Conservation (phyloP, 2,888 invertebrate species). For the Rhagophthalmus giganteus region DNA sequence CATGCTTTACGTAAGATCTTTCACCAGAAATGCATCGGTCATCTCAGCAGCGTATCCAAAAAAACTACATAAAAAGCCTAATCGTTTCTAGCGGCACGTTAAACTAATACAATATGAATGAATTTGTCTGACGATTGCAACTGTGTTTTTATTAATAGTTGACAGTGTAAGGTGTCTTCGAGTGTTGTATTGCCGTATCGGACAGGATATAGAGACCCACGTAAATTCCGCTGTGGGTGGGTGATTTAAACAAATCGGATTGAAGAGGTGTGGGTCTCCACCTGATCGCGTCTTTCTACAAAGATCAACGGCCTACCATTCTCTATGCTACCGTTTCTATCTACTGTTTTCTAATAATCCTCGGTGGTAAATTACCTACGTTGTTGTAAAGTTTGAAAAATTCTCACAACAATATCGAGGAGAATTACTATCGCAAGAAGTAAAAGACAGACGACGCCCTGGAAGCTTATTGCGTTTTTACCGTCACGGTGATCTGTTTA, state of each 20-base stretch:
- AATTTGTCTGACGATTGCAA: conserved; percentile 14
- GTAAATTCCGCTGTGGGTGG: conserved; percentile 37
- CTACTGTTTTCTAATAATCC: conserved; percentile 22
- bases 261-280: conserved; percentile 41
- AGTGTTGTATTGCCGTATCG: conserved; percentile 19
- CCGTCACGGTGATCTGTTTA: too few species aligned
- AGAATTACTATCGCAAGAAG: too few species aligned
- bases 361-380: not conserved
- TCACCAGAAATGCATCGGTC: too few species aligned
- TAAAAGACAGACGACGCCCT: too few species aligned
- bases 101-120: conserved; percentile 5
- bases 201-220: conserved; percentile 26
- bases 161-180: conserved; percentile 28
- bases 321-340: conserved; percentile 32
- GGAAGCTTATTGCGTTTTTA: too few species aligned
- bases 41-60: too few species aligned
- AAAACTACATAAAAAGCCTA: too few species aligned
- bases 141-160: conserved; percentile 27
- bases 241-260: conserved; percentile 39
- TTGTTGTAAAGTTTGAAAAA: not conserved
- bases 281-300: conserved; percentile 38
- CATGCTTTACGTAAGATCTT: too few species aligned
- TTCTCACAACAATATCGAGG: too few species aligned
- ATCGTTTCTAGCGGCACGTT: too few species aligned
- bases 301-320: conserved; percentile 40